Base-by-base conservation (phyloP, 2,888 invertebrate species). In the Drosophila gaucha region DNA sequence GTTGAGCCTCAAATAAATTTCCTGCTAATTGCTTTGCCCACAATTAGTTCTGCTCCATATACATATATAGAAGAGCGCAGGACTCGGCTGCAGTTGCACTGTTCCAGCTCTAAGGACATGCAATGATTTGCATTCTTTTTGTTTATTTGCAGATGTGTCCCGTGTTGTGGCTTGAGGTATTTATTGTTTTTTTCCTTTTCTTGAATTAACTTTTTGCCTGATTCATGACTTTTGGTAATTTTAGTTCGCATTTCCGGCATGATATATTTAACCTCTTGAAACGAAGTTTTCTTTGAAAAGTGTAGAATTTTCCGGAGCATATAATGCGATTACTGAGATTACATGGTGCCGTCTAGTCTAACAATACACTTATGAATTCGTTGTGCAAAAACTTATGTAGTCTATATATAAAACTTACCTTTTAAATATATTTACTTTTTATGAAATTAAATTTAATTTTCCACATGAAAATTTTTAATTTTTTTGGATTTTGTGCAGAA, bases 151-250 rank as follows among this genome's bases (percentile, higher is more conserved):
- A 47, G 38, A 68, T 67, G 54, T 76, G 80, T 47, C 57, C 66
- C 39, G 57, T 62, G 60, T 52, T 54, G 28, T 28, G 24, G 38
- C 33, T 67, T 55, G 10, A 47, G 43, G 26, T 36, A 43, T 65
- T 66, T 64, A 46, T 50, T 56, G 52, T 70, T 78, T 74, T 82
- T 49, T 55, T 58, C 47, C 74, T 80, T 30, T 76, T 86, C 49
- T 66, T 76, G 86, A 89, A 90, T 90, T 90, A 89, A 90, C 90
- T 90, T 90, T 78, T 85, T 78, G 80, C 72, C 88, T 84, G 78
- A 83, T 89, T 83, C 88, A 77, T 89, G 90, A 90, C 90, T 89
- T 90, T 84, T 83, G 66, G 51, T 73, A 73, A 80, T 80, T 78
- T 78, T 67, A 72, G 68, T 76, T 62, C 44, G 38, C 36, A 47